phyloP scores from a whole-genome alignment of 2,888 invertebrate species.

The Ischnura elegans region DNA sequence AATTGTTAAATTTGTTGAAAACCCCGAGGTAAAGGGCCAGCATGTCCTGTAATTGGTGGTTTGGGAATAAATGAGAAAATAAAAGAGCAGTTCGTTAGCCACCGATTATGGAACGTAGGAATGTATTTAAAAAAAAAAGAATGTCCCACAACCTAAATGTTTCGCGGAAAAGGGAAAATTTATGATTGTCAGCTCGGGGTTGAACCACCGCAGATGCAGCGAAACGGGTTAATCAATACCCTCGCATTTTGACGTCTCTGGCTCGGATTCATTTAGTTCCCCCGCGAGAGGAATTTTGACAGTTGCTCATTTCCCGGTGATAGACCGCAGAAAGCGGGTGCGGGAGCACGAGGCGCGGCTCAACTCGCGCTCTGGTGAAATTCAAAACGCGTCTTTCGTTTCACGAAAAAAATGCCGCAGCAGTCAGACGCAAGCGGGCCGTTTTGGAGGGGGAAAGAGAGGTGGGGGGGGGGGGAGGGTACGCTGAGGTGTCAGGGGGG shows the following conservation, averaged over 20 bases:
- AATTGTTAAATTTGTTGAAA: too few species aligned
- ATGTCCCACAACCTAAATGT: too few species aligned
- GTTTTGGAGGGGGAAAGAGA: not conserved
- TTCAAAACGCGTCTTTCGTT: not conserved
- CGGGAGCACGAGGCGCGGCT: not conserved
- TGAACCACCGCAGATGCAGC: not conserved
- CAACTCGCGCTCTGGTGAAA: not conserved
- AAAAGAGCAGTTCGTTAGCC: too few species aligned
- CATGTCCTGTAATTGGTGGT: too few species aligned
- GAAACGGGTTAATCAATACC: not conserved
- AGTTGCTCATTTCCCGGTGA: not conserved
- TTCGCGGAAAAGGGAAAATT: too few species aligned
- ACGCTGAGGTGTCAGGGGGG: not conserved
- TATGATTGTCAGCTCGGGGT: too few species aligned
- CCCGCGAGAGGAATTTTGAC: not conserved
- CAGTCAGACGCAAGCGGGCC: not conserved
- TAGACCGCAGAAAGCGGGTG: not conserved
- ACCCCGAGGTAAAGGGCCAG: too few species aligned
- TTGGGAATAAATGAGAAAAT: too few species aligned
- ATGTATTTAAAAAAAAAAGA: too few species aligned
- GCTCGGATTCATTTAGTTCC: not conserved
- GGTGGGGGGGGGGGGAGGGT: not conserved
- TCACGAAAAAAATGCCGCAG: not conserved
- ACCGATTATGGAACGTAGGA: too few species aligned
- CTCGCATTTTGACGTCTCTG: not conserved